Evolutionary conservation across 2,888 invertebrate genomes (phyloP).

Genomic region (Hemicrepidius hirtus): DNA sequence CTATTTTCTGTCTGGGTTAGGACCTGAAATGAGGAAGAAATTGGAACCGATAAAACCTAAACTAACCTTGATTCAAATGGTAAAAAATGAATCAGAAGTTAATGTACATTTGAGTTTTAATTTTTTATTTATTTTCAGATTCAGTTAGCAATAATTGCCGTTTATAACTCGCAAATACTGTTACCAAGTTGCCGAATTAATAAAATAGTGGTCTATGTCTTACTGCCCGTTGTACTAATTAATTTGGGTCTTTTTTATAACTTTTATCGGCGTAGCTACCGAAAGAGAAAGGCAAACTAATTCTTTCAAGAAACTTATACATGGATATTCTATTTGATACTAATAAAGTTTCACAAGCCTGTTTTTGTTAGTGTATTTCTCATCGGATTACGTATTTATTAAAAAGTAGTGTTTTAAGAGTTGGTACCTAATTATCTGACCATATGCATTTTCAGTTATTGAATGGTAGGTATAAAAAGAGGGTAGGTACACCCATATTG

Average conservation of each 20-base stretch:
- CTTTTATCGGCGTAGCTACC: conserved; percentile 4
- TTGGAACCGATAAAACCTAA: conserved; percentile 77
- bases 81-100: neutral
- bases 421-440: no score
- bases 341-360: no score
- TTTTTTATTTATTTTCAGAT: conserved; percentile 13
- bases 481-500: no score
- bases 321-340: neutral
- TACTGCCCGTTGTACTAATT: neutral
- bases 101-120: neutral
- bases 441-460: no score
- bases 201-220: neutral
- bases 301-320: neutral
- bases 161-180: conserved; percentile 19
- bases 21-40: conserved; percentile 74
- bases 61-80: conserved; percentile 80
- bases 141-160: conserved; percentile 5
- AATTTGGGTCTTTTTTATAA: conserved; percentile 20
- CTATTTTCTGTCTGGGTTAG: conserved; percentile 80
- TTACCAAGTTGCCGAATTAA: conserved; percentile 3
- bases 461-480: no score
- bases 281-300: neutral
- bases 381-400: no score
- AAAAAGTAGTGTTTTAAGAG: no score
- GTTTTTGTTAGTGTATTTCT: no score